A percentile compares a stretch with the other conserved stretches of the same genome.
Evolutionary conservation across 2,797 vertebrate species (phyloP).

Genomic region (Syngnathus rostellatus): DNA sequence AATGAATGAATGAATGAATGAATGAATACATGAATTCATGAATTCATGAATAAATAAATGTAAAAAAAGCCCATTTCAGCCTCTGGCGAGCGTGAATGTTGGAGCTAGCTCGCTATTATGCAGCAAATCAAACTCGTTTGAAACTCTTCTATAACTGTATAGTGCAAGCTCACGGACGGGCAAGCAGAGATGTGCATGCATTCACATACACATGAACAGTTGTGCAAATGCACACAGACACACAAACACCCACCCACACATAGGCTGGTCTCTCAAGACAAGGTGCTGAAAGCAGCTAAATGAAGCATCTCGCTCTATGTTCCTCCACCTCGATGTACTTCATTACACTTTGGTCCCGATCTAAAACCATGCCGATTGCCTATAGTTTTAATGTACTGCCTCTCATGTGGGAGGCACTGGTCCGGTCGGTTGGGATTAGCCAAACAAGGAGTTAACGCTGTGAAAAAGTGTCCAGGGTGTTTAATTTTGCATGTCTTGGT

Average conservation of each 20-base stretch:
- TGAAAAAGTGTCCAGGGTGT: neutral
- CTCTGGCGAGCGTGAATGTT: neutral
- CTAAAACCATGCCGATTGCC: neutral
- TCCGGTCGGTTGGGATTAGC: neutral
- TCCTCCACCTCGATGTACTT: conserved; percentile 9
- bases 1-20: too few relatives aligned
- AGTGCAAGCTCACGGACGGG: neutral
- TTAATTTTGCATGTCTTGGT: conserved; percentile 3
- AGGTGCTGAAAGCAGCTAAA: conserved; percentile 52
- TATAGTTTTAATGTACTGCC: neutral
- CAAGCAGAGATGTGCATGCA: too few relatives aligned
- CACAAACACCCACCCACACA: conserved; percentile 16
- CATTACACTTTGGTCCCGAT: neutral
- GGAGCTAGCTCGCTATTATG: neutral
- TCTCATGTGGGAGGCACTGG: neutral
- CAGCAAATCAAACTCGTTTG: neutral
- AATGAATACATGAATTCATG: too few relatives aligned
- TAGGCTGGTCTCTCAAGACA: conserved; percentile 39
- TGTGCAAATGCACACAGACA: conserved; percentile 37
- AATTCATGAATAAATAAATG: too few relatives aligned
- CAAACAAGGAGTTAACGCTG: neutral
- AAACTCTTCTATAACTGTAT: neutral
- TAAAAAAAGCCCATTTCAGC: neutral
- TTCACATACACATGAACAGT: conserved; percentile 11
- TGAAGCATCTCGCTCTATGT: conserved; percentile 24